phyloP scores from a whole-genome alignment of 2,797 vertebrate species.

The Eutrigla gurnardus region DNA sequence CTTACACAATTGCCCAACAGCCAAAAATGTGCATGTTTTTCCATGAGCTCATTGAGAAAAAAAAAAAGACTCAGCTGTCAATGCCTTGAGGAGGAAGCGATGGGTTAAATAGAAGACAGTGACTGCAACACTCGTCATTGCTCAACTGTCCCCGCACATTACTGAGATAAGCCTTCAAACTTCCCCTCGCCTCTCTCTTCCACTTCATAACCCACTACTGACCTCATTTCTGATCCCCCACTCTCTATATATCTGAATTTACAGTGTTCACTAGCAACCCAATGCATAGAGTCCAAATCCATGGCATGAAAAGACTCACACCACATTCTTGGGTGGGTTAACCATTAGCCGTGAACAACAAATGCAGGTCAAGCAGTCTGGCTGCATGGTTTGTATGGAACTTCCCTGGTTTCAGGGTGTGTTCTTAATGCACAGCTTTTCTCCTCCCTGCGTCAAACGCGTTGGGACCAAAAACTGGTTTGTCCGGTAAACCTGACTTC shows the following conservation, averaged over 20 bases:
- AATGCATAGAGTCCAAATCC: background rate
- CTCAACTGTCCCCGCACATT: conserved; percentile 77
- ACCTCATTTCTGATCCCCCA: conserved; percentile 62
- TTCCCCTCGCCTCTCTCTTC: conserved; percentile 58
- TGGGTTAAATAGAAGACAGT: conserved; percentile 67
- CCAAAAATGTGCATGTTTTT: background rate
- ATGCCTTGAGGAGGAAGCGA: conserved; percentile 16
- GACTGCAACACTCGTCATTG: conserved; percentile 69
- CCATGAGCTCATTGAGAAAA: background rate
- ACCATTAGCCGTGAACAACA: background rate
- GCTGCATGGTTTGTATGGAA: conserved; percentile 7
- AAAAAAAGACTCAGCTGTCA: background rate
- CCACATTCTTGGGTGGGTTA: background rate
- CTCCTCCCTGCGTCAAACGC: background rate
- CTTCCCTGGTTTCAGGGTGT: conserved; percentile 21
- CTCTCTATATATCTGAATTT: background rate
- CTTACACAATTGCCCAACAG: background rate
- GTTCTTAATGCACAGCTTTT: background rate
- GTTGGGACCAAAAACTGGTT: conserved; percentile 47
- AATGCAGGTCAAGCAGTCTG: background rate
- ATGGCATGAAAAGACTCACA: conserved; percentile 9
- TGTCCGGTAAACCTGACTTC: conserved; percentile 19
- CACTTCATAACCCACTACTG: conserved; percentile 68
- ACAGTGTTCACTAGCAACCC: conserved; percentile 30
- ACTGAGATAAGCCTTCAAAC: conserved; percentile 73